A percentile compares a stretch with the other conserved stretches of the same genome.
Evolutionary conservation across 2,797 vertebrate genomes (phyloP).

Genomic region (Eulemur rubriventer): DNA sequence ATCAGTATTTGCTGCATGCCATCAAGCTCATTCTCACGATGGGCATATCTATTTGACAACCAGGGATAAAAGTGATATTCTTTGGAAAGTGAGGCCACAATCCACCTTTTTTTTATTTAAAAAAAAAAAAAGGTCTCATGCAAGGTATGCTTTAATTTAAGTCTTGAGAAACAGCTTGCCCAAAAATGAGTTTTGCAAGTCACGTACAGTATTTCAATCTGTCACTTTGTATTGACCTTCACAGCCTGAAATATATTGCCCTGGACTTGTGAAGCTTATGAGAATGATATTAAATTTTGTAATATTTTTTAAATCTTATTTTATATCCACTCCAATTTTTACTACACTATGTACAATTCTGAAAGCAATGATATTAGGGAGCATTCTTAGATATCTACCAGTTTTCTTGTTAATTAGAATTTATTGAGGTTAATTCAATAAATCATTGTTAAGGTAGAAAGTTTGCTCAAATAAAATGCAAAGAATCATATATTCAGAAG

Average conservation of each 20-base stretch:
- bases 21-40: slow-evolving; percentile 77
- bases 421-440: slow-evolving; percentile 40
- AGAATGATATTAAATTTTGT: slow-evolving; percentile 82
- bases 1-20: slow-evolving; percentile 80
- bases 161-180: slow-evolving; percentile 75
- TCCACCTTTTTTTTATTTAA: not conserved
- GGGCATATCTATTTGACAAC: slow-evolving; percentile 83
- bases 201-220: slow-evolving; percentile 77
- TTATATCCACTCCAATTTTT: slow-evolving; percentile 78
- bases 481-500: not conserved
- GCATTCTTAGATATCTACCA: not conserved
- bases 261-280: slow-evolving; percentile 73
- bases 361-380: slow-evolving; percentile 3
- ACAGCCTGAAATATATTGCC: slow-evolving; percentile 78
- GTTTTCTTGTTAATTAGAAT: slow-evolving; percentile 52
- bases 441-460: not conserved
- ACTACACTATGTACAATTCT: slow-evolving; percentile 69
- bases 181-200: slow-evolving; percentile 79
- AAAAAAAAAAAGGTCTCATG: slow-evolving; percentile 27
- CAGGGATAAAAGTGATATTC: slow-evolving; percentile 81
- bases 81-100: slow-evolving; percentile 82
- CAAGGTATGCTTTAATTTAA: slow-evolving; percentile 79
- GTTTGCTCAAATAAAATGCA: not conserved
- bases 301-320: slow-evolving; percentile 78
- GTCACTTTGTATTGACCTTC: slow-evolving; percentile 83